These are phyloP conservation scores for Paramacrobiotus metropolitanus DNA, from an alignment of 1,140 invertebrate genomes.

Conservation along the genomic window DNA sequence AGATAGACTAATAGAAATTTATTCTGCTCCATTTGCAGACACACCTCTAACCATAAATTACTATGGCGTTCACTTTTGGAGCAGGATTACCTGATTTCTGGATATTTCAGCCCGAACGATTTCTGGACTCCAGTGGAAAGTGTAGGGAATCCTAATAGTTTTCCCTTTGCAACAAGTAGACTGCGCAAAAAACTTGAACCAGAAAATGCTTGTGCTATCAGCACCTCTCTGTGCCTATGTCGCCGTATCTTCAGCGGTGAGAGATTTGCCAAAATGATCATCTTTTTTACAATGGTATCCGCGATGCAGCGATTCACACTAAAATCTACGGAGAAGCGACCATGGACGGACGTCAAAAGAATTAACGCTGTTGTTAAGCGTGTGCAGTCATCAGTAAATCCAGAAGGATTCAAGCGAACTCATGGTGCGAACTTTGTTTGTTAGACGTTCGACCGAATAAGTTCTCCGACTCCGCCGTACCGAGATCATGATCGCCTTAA, in stretches of 20 bases:
- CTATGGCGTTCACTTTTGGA: not conserved
- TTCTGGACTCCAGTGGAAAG: not conserved
- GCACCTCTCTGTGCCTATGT: not conserved
- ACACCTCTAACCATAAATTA: not conserved
- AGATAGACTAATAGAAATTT: no score
- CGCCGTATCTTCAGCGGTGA: not conserved
- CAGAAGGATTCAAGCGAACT: no score
- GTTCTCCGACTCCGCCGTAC: no score
- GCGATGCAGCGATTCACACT: not conserved
- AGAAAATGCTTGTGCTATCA: not conserved
- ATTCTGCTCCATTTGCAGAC: no score
- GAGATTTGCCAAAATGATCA: not conserved
- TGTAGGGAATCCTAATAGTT: not conserved
- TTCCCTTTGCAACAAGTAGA: not conserved
- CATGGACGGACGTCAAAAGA: no score
- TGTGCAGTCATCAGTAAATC: no score
- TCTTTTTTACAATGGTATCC: not conserved
- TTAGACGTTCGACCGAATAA: no score
- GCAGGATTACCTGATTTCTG: not conserved
- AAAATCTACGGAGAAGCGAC: no score
- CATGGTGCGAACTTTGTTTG: no score
- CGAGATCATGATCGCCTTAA: no score
- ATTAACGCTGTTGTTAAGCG: no score
- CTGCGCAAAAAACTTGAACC: not conserved
- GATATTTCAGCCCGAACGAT: not conserved